Base-by-base conservation (phyloP, 2,797 vertebrate species). In the Helostoma temminkii region DNA sequence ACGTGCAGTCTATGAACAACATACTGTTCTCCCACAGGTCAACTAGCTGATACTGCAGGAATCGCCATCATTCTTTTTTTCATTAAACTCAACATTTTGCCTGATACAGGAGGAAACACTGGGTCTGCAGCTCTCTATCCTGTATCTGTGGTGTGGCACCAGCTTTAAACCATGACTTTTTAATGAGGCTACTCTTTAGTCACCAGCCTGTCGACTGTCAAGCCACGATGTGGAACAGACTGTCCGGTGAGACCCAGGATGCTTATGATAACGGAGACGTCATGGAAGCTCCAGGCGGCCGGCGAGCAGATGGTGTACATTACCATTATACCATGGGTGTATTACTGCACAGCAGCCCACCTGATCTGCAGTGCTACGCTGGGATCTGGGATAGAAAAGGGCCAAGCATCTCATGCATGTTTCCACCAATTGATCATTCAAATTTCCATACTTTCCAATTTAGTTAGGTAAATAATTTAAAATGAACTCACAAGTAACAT, bases 281-380 rank as follows among this genome's bases (percentile, higher is more conserved):
- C 64, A 76, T 53, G 68, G 62, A 77, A 72, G 82, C 80, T 82
- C 80, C 16, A n/a, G 82, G 77, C 54, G 45, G 71, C 79, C 61
- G 30, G 54, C 49, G 72, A 88, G 86, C 92, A 93, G 90, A 92
- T 93, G 90, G 87, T 64, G 54, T 62, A 81, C 82, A 89, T 92
- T 91, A 89, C 78, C 72, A 87, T 91, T 73, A 81, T 68, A 74
- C 74, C 75, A 78, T 55, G 28, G 55, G 68, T 76, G 59, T 60
- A n/a, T 62, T 73, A 66, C 74, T 47, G 1, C 54, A 53, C 53
- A 42, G 58, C 65, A 72, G 59, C 58, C 52, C 60, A 61, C 50
- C 64, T 68, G 64, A 83, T 72, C 66, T 48, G 55, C 52, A 48
- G 43, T 43, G 28, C 43, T 43, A 48, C 60, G 39, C 37, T 25